phyloP scores from a whole-genome alignment of 2,113 vertebrate genomes.

The Vidua macroura region DNA sequence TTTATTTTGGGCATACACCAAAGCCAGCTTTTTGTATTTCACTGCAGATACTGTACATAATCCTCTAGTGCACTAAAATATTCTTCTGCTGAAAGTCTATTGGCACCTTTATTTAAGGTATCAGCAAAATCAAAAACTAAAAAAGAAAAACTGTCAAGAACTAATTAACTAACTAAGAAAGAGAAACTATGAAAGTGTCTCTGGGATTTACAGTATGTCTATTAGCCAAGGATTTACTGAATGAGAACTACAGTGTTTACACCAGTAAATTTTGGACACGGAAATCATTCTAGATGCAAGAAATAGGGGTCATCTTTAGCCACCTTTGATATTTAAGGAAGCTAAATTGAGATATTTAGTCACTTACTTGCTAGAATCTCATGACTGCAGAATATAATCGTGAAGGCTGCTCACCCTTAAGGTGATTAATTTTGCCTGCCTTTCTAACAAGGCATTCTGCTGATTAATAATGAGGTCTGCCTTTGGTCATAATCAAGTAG shows the following conservation, averaged over 20 bases:
- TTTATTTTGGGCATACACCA: neutral
- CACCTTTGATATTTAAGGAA: neutral
- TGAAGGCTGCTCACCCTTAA: neutral
- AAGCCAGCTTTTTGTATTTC: neutral
- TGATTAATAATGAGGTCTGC: neutral
- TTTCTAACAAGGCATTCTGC: neutral
- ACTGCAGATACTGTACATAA: neutral
- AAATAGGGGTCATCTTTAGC: neutral
- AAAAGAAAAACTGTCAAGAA: neutral
- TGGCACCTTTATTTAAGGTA: neutral
- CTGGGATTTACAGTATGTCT: neutral
- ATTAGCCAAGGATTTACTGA: neutral
- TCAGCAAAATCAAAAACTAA: neutral
- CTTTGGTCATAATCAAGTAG: neutral
- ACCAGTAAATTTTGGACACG: neutral
- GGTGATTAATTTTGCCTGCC: neutral
- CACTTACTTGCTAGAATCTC: neutral
- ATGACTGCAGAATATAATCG: neutral
- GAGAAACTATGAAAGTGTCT: neutral
- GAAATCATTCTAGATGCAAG: neutral
- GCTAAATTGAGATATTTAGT: neutral
- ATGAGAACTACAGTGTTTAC: neutral
- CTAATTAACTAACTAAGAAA: neutral
- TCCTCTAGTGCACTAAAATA: neutral
- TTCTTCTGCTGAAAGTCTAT: neutral